Evolutionary conservation across 2,888 invertebrate species (phyloP), one percentile per base, ranked within the genome.

Genomic region (Luffia ferchaultella): DNA sequence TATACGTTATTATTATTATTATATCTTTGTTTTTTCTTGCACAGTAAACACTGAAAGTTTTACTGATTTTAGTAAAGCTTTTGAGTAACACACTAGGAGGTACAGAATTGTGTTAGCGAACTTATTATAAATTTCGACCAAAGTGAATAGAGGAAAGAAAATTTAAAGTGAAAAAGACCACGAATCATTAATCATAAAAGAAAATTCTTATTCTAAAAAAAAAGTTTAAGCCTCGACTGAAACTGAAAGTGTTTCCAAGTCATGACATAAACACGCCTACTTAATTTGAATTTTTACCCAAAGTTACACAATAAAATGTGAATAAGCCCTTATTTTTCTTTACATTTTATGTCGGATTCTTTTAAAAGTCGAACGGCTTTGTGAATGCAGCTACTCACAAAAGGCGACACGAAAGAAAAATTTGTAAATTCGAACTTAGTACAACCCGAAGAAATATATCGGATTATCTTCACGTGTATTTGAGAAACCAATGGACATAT

Each of bases 251-350:
- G 64, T 66, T 66, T 60, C 57, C 54, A 64, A 67, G 59, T 63
- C 58, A 55, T 60, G 63, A 62, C 59, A 64, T 59, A 59, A 67
- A 65, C 63, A 64, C 60, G 65, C 63, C 63, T 67, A 60, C 65
- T 62, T 65, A 65, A 66, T 67, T 69, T 62, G 62, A 67, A 63
- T 65, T 67, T 64, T 61, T 62, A 57, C 54, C 18, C 12, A 46
- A 62, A 70, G 62, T 67, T 67, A 53, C 57, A 62, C 64, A 68
- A 64, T 68, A 65, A 70, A 68, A 59, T 61, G 58, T 58, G 58
- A 58, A 60, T 55, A 60, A 53, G 59, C 62, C 60, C 60, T 63
- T 60, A 64, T 67, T 66, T 67, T 66, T 48, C 30, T 30, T 18
- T 62, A 62, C 63, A 63, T 65, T 70, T 70, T 65, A 67, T 60